A percentile compares a stretch with the other conserved stretches of the same genome.
These are phyloP conservation scores for Emesis furor DNA, from an alignment of 2,888 invertebrate genomes.

Conservation along the genomic window DNA sequence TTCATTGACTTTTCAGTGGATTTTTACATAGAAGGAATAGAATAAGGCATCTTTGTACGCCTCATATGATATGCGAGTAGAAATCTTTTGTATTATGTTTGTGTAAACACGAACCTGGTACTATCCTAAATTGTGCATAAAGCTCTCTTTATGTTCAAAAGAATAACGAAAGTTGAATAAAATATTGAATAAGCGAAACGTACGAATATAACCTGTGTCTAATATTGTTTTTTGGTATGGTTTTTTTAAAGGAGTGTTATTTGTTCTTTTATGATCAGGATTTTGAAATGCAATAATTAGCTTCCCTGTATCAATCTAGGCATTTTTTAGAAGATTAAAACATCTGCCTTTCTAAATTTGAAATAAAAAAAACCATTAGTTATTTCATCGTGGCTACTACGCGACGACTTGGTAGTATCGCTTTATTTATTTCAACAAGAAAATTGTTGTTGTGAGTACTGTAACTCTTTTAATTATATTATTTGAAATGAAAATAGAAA, in stretches of 20 bases:
- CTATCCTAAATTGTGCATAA: conserved; percentile 56
- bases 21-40: conserved; percentile 33
- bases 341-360: background rate
- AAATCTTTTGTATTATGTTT: conserved; percentile 53
- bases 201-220: conserved; percentile 23
- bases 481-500: too few species aligned
- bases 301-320: too few species aligned
- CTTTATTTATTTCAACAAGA: too few species aligned
- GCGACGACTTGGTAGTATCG: too few species aligned
- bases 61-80: conserved; percentile 49
- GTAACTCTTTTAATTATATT: too few species aligned
- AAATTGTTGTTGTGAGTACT: too few species aligned
- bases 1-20: conserved; percentile 24
- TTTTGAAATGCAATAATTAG: too few species aligned
- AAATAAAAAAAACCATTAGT: too few species aligned
- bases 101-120: conserved; percentile 57
- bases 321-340: background rate
- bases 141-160: conserved; percentile 51
- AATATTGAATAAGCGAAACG: conserved; percentile 30
- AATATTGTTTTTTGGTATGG: background rate
- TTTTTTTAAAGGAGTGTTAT: background rate
- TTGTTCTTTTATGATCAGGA: background rate
- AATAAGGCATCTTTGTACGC: conserved; percentile 44
- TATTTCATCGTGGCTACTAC: too few species aligned
- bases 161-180: conserved; percentile 38